Base-by-base conservation (phyloP, 2,888 invertebrate genomes). In the Pseudolycoriella hygida region DNA sequence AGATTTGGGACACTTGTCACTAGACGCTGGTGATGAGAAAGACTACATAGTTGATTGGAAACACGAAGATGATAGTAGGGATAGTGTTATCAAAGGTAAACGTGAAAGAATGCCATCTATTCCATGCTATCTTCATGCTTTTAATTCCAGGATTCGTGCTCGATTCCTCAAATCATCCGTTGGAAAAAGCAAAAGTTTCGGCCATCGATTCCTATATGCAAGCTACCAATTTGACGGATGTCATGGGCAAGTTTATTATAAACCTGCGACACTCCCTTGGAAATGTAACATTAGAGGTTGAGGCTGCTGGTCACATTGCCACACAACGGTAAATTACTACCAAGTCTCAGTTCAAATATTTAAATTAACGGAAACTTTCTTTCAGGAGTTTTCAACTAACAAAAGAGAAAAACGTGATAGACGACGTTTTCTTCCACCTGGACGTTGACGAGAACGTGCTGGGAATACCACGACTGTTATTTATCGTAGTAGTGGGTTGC, bases 401-500 rank as follows among this genome's bases (percentile, higher is more conserved):
- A n/a, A n/a, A n/a, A n/a, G n/a, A n/a, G n/a, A n/a, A n/a, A n/a
- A n/a, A n/a, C n/a, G n/a, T n/a, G n/a, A n/a, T n/a, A n/a, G n/a
- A n/a, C n/a, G n/a, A n/a, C n/a, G 66, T 84, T 1, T 66, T 85
- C 50, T 75, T 87, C 52, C 78, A 77, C 50, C 57, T 88, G 45
- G 70, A 71, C 40, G 67, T 67, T 11, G 77, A 85, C 53, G 77
- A 78, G 51, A 70, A 67, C 48, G 73, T 86, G 14, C 66, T 81
- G 52, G 87, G 87, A 0, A 65, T 88, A 67, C 83, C 87, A 1
- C 67, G 87, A 20, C 67, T 84, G 17, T 69, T 79, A 2, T 88
- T 89, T 58, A 75, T 87, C 30, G 72, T 84, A 56, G 57, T 84
- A 10, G 69, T 79, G 51, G 84, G 86, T 75, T 53, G 57, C 20